phyloP scores from a whole-genome alignment of 2,113 vertebrate genomes.

The Struthio camelus region DNA sequence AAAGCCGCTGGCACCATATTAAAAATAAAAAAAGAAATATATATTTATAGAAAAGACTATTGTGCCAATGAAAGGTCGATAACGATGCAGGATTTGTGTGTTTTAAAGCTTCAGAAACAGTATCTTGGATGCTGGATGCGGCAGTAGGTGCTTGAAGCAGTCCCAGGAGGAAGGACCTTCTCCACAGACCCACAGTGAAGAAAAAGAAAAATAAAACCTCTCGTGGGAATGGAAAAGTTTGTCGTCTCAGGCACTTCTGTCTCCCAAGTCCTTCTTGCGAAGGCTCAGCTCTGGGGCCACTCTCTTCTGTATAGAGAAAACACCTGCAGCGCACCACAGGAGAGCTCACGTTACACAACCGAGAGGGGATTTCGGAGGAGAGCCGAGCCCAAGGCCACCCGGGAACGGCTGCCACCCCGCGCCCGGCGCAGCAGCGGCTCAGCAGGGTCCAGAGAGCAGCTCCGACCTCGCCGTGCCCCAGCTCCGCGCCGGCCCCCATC shows the following conservation, averaged over 20 bases:
- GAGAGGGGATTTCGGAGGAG: background rate
- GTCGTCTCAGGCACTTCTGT: constrained; percentile 79
- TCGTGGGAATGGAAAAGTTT: constrained; percentile 68
- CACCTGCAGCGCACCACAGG: background rate
- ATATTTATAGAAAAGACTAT: constrained; percentile 65
- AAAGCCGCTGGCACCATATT: constrained; percentile 61
- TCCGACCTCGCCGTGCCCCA: background rate
- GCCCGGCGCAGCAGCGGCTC: too few species aligned
- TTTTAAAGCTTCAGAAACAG: constrained; percentile 74
- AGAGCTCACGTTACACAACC: background rate
- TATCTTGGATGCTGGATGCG: constrained; percentile 31
- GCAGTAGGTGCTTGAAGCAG: constrained; percentile 49
- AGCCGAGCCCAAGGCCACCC: background rate
- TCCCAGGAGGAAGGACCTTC: constrained; percentile 48
- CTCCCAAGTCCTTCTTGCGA: constrained; percentile 60
- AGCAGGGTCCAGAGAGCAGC: too few species aligned
- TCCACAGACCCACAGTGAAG: constrained; percentile 54
- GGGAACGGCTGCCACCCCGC: too few species aligned
- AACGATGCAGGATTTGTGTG: background rate
- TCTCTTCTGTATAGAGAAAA: constrained; percentile 60
- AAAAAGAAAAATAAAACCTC: constrained; percentile 62
- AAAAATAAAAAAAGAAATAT: constrained; percentile 63
- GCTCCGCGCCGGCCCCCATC: fast-evolving
- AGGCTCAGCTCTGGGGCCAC: constrained; percentile 64
- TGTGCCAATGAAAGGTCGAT: constrained; percentile 39